A percentile compares a stretch with the other conserved stretches of the same genome.
Evolutionary conservation across 2,888 invertebrate species (phyloP).

Genomic region (Phymatocera aterrima): DNA sequence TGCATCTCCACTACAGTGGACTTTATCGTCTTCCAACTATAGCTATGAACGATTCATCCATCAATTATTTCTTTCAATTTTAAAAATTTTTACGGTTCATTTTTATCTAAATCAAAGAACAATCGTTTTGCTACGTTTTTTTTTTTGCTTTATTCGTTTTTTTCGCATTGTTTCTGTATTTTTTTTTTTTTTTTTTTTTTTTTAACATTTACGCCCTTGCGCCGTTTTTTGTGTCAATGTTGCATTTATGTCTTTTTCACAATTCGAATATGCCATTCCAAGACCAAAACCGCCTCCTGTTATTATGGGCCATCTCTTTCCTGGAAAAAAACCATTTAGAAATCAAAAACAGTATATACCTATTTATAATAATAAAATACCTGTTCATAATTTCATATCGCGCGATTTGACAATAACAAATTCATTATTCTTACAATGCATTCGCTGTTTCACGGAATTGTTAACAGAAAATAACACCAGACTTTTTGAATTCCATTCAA

Average conservation of each 20-base stretch:
- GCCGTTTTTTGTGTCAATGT: slow-evolving; percentile 60
- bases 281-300: slow-evolving; percentile 93
- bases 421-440: no score
- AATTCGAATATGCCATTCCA: slow-evolving; percentile 93
- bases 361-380: no score
- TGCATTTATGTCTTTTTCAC: slow-evolving; percentile 82
- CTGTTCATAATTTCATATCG: no score
- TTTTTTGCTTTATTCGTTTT: slow-evolving; percentile 35
- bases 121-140: slow-evolving; percentile 25
- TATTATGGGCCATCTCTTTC: slow-evolving; percentile 91
- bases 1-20: slow-evolving; percentile 30
- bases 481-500: no score
- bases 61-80: slow-evolving; percentile 18
- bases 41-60: not conserved
- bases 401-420: no score
- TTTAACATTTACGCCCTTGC: slow-evolving; percentile 57
- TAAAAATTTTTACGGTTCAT: not conserved
- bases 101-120: slow-evolving; percentile 3
- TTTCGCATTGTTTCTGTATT: not conserved
- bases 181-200: slow-evolving; percentile 43
- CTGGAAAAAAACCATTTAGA: no score
- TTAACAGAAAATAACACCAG: no score
- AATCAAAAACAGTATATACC: no score
- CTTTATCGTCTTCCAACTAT: slow-evolving; percentile 27
- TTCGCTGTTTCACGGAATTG: no score